A percentile compares a stretch with the other conserved stretches of the same genome.
Conservation (phyloP, 1,140 invertebrate species). For the Drosophila asahinai region DNA sequence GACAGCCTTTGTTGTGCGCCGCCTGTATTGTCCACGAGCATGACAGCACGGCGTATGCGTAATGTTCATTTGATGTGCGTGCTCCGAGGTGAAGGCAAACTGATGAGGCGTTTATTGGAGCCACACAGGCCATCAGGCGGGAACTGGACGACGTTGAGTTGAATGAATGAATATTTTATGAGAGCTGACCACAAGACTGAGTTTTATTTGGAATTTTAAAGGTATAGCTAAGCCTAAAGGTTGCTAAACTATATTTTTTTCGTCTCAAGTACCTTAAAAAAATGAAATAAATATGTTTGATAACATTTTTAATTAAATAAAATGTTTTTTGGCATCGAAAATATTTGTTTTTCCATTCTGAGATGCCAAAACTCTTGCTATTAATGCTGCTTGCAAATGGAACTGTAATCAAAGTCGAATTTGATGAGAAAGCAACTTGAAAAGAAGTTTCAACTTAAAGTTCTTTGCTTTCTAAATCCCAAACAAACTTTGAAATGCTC, state of each 20-base stretch:
- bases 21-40: slow-evolving; percentile 49
- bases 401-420: slow-evolving; percentile 74
- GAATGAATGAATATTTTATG: slow-evolving; percentile 20
- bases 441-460: slow-evolving; percentile 57
- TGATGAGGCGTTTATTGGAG: slow-evolving; percentile 60
- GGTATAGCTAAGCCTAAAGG: neutral
- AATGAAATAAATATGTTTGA: no score
- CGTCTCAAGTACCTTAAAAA: neutral
- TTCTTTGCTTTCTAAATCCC: slow-evolving; percentile 57
- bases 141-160: neutral
- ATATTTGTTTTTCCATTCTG: neutral
- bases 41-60: slow-evolving; percentile 70
- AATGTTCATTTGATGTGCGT: slow-evolving; percentile 82
- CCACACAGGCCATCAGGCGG: neutral
- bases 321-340: neutral
- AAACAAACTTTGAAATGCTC: slow-evolving; percentile 60
- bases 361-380: neutral
- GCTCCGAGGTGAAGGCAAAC: slow-evolving; percentile 51
- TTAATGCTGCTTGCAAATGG: slow-evolving; percentile 27
- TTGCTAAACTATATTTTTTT: neutral
- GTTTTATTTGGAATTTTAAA: neutral
- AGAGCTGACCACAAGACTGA: neutral
- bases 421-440: slow-evolving; percentile 58
- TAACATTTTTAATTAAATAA: neutral
- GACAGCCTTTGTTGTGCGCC: slow-evolving; percentile 70